phyloP scores from a whole-genome alignment of 2,113 vertebrate species.

The Tragelaphus strepsiceros region DNA sequence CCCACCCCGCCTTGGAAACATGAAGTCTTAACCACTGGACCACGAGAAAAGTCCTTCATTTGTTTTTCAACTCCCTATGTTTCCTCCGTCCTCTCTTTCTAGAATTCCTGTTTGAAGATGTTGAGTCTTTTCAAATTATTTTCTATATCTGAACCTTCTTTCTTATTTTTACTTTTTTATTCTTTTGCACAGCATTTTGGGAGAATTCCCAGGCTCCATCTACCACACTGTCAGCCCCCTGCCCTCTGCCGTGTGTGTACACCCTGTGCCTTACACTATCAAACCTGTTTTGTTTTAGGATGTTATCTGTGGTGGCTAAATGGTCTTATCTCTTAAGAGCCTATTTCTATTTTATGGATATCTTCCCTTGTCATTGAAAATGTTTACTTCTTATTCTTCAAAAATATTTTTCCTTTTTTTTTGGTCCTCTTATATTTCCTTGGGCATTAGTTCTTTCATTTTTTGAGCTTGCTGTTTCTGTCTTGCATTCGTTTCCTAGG shows the following conservation, averaged over 20 bases:
- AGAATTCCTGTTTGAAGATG: neutral
- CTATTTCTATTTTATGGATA: neutral
- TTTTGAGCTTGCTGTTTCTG: neutral
- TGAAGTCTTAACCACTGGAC: neutral
- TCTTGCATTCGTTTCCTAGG: neutral
- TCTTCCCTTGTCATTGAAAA: neutral
- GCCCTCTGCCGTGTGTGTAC: fast-evolving
- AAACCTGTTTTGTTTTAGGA: neutral
- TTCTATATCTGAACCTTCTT: neutral
- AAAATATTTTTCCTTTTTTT: neutral
- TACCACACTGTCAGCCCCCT: fast-evolving
- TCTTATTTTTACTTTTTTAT: neutral
- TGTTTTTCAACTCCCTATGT: neutral
- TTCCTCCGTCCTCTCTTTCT: neutral
- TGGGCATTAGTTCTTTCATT: neutral
- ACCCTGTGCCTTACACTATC: neutral
- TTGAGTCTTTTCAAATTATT: neutral
- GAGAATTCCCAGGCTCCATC: neutral
- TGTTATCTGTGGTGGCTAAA: neutral
- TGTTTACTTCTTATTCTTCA: neutral
- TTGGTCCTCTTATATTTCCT: neutral
- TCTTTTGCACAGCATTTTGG: neutral
- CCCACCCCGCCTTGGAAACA: neutral
- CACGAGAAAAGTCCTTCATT: neutral
- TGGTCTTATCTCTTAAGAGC: neutral